phyloP scores from a whole-genome alignment of 1,140 invertebrate genomes.

The Archivesica marissinica region DNA sequence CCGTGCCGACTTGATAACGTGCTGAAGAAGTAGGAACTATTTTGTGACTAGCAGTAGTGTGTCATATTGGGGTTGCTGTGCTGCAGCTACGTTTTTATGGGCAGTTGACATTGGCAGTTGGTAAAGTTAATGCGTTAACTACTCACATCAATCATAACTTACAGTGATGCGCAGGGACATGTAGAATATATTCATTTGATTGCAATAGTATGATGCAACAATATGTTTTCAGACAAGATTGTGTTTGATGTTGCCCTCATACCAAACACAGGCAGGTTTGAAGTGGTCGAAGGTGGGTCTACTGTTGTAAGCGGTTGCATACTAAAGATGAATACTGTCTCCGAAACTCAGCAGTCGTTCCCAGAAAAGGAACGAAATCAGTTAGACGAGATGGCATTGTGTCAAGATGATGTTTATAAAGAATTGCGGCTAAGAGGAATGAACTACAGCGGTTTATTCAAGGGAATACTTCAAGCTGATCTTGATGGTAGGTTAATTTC shows the following conservation, averaged over 20 bases:
- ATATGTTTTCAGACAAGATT: conserved; percentile 87
- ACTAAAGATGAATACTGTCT: no score
- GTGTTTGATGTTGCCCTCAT: conserved; percentile 95
- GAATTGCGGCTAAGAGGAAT: conserved; percentile 96
- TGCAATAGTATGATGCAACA: no score
- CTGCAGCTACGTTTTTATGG: no score
- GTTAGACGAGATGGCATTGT: conserved; percentile 85
- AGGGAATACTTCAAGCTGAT: conserved; percentile 85
- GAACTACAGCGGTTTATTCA: conserved; percentile 95
- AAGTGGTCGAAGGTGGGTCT: conserved; percentile 94
- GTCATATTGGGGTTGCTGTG: no score
- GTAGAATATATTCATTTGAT: no score
- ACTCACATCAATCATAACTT: no score
- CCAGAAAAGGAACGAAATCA: not conserved
- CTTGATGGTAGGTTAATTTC: conserved; percentile 77
- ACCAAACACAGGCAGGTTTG: conserved; percentile 94
- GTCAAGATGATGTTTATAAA: conserved; percentile 94
- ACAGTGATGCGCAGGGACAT: no score
- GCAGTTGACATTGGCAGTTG: no score
- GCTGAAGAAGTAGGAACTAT: no score
- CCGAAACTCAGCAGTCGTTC: not conserved
- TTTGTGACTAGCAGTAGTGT: no score
- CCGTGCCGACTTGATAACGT: no score
- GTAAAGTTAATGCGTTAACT: no score
- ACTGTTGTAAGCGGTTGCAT: conserved; percentile 89